phyloP scores from a whole-genome alignment of 2,113 vertebrate species.

The Oryctolagus cuniculus region mOryCun1.1 NC_091442.1:36573001-36573500 shows the following conservation, averaged over 20 bases:
- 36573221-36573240: not conserved
- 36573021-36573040: not conserved
- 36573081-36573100: not conserved
- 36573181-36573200: not conserved
- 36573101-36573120: not conserved
- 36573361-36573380: not conserved
- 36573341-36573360: not conserved
- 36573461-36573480: too few species aligned
- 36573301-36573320: not conserved
- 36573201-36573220: not conserved
- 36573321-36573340: not conserved
- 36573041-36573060: constrained; percentile 16
- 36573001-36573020: constrained; percentile 46
- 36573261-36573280: not conserved
- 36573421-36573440: too few species aligned
- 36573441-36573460: too few species aligned
- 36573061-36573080: not conserved
- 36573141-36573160: not conserved
- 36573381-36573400: not conserved
- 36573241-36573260: not conserved
- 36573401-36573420: not conserved
- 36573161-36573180: not conserved
- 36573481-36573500: too few species aligned
- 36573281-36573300: not conserved
- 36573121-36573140: not conserved